Base-by-base conservation (phyloP, 1,140 invertebrate species). In the Latrodectus geometricus region DNA sequence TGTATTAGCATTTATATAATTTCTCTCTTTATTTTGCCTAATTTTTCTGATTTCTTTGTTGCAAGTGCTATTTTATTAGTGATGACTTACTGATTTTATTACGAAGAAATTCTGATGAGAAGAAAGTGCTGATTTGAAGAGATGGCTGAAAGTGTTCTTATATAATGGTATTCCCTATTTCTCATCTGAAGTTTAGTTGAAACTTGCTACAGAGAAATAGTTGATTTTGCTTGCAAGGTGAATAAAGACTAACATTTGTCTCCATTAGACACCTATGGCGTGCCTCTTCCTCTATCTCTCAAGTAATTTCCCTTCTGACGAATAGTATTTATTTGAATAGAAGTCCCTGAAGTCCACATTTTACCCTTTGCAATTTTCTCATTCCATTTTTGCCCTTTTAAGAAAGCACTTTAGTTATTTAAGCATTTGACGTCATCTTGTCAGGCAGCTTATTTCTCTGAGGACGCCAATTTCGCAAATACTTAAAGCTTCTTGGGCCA, bases 231-330 rank as follows among this genome's bases (percentile, higher is more conserved):
- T 5, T 3, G 35, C 35, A 35, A 35, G 5, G 35, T 5, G 35
- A 49, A 68, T 61, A 84, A 73, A 54, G 72, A 17, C 54, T 76
- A 50, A 17, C 80, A 83, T 83, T 74, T 65, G 80, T 66, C 54
- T 76, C 72, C 82, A 84, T 84, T 84, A 84, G 82, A 75, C 82
- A 84, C 82, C 82, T 84, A 84, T 66, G 72, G 82, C 15, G 82
- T 84, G 82, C 82, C 74, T 56, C 65, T 50, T 76, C 82, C 61
- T 68, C 56, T 84, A 76, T 73, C 73, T 76, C 61, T 75, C 52
- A 75, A 76, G 72, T 68, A 84, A 84, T 75, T 84, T 69, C 65
- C 61, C 65, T 66, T 76, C 65, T 76, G 73, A 76, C 72, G 56
- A 84, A 84, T 76, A 73, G 50, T 84, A 76, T 84, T 84, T 84